Base-by-base conservation (phyloP, 30 jellyfish, hydroid and myxozoan species). In the Turritopsis dohrnii region DNA sequence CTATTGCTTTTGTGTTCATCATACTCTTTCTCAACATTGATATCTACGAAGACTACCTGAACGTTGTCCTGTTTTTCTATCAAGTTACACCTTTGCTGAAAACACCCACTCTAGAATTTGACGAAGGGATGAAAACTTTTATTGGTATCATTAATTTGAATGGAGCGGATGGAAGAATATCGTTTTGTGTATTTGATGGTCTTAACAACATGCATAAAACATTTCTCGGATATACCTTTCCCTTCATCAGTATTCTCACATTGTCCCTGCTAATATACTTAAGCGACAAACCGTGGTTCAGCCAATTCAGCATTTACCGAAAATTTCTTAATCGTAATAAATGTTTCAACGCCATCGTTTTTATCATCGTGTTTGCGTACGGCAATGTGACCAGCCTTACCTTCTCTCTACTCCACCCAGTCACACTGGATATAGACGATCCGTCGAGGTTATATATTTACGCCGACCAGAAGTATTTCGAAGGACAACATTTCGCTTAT, bases 401-500 rank as follows among this genome's bases (percentile, higher is more conserved):
- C 9, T 69, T 69, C 16, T n/a, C 31, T 27, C 19, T 69, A 21
- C 30, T 69, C 28, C 77, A 69, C 19, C 28, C 28, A 7, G 77
- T 23, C 8, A 53, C 86, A 21, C 60, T 90, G 16, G 77, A 69
- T 19, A 69, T 21, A 69, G 9, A 23, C 30, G 77, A 69, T n/a
- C 9, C 28, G 16, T 19, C 16, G 31, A 74, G 87, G 17, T 74
- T 90, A 20, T 85, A 73, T 85, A 85, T 29, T 21, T 92, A 92
- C 22, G 97, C 89, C 1, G 25, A 28, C 52, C 66, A 66, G 23
- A 41, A 72, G 22, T 90, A 54, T 82, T 83, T 90, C 75, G 26
- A 74, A 21, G 88, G 66, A 21, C 84, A 81, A 52, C 96, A 89
- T 71, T 21, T 81, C 22, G 77, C 81, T 0, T 79, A 29, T 84